Percentiles rank a stretch among this genome's conserved stretches.
Conservation (phyloP, 1,140 invertebrate genomes). For the Bombus confusus region DNA sequence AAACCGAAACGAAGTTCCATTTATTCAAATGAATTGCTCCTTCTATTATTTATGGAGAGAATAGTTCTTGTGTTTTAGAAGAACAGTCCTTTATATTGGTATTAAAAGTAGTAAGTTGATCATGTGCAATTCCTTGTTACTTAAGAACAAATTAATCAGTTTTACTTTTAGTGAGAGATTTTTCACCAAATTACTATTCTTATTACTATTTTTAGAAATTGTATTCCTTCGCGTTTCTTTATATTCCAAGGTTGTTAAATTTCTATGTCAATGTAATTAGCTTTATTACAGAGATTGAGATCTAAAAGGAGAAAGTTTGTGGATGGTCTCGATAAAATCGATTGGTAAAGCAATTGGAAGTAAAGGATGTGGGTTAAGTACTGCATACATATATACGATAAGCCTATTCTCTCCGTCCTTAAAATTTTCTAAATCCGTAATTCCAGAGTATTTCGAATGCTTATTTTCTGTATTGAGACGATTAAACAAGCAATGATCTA, state of each 20-base stretch:
- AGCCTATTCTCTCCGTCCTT: not conserved
- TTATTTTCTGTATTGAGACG: too few relatives aligned
- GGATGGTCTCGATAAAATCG: not conserved
- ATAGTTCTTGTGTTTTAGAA: too few relatives aligned
- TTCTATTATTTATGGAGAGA: too few relatives aligned
- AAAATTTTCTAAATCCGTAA: not conserved
- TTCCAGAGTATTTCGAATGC: not conserved
- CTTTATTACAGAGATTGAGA: not conserved
- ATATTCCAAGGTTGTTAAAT: not conserved
- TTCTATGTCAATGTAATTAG: not conserved
- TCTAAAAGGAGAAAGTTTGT: not conserved
- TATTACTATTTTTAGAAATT: not conserved
- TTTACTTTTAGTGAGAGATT: too few relatives aligned
- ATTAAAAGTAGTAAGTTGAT: too few relatives aligned
- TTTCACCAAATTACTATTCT: not conserved
- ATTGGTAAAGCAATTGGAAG: not conserved
- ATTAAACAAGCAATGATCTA: not conserved
- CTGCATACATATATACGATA: not conserved
- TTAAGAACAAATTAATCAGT: too few relatives aligned
- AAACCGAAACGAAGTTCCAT: not conserved
- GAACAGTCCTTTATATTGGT: too few relatives aligned
- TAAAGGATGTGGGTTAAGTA: not conserved
- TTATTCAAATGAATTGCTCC: not conserved
- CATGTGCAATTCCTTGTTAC: too few relatives aligned
- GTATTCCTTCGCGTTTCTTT: not conserved